phyloP scores from a whole-genome alignment of 37 sponge, comb jelly and placozoan genomes.

The Hormiphora californensis region DNA sequence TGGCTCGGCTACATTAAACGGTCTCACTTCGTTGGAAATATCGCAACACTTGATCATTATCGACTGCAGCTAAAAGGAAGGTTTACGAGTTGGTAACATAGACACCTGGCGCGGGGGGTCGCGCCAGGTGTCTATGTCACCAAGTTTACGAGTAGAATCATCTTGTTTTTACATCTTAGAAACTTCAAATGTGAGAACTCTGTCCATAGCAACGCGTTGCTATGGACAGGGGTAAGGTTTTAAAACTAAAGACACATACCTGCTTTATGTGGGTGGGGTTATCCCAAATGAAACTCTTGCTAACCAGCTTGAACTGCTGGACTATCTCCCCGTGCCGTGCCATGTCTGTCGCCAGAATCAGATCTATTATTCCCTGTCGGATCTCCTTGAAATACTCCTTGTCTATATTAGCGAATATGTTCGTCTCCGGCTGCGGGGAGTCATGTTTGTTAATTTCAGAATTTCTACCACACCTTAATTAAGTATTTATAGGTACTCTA shows the following conservation, averaged over 20 bases:
- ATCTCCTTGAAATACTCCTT: constrained; percentile 57
- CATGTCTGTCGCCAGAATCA: constrained; percentile 86
- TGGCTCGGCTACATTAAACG: constrained; percentile 73
- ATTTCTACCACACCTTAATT: too few species aligned
- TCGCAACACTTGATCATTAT: constrained; percentile 82
- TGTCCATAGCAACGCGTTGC: neutral
- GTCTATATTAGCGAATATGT: constrained; percentile 61
- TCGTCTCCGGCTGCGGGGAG: constrained; percentile 59
- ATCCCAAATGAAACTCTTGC: neutral
- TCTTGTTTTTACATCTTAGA: too few species aligned
- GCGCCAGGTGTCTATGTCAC: too few species aligned
- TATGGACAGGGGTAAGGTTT: too few species aligned
- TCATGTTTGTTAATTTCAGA: neutral
- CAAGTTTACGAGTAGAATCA: neutral
- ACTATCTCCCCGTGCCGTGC: constrained; percentile 66
- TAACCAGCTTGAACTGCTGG: constrained; percentile 51
- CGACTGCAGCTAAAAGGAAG: constrained; percentile 59
- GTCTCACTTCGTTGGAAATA: constrained; percentile 81
- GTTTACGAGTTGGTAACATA: too few species aligned
- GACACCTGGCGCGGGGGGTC: too few species aligned
- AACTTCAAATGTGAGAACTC: neutral
- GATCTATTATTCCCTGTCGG: constrained; percentile 74
- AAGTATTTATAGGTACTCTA: too few species aligned
- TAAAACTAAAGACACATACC: too few species aligned
- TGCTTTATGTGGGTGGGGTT: constrained; percentile 15